These are phyloP conservation scores for Leptinotarsa tumamoca DNA, from an alignment of 2,888 invertebrate species.

Conservation along the genomic window DNA sequence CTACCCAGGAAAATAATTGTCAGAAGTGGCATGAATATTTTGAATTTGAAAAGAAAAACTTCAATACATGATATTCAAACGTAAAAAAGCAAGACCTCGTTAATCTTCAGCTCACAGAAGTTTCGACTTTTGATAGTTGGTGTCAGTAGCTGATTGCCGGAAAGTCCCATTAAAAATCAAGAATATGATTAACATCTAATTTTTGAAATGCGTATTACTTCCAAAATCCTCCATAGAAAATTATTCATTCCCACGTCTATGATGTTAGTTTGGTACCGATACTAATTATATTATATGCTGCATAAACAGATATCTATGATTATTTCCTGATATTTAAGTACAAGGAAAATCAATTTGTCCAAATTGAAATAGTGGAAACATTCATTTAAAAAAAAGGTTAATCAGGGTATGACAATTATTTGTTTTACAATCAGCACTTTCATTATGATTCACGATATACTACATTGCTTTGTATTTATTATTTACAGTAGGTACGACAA, in stretches of 20 bases:
- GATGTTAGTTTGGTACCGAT: not conserved
- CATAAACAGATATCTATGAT: not conserved
- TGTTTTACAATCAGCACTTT: conserved; percentile 18
- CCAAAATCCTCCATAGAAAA: no score
- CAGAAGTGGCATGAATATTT: no score
- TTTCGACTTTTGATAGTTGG: no score
- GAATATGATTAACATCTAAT: not conserved
- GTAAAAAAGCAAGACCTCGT: no score
- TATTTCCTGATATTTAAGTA: not conserved
- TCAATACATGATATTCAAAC: no score
- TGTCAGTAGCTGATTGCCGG: no score
- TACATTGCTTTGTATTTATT: conserved; percentile 6
- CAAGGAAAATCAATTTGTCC: conserved; percentile 5
- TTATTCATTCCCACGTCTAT: not conserved
- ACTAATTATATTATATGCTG: not conserved
- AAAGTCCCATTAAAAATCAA: no score
- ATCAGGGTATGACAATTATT: conserved; percentile 8
- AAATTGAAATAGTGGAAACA: not conserved
- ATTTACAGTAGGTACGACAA: conserved; percentile 7
- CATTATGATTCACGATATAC: conserved; percentile 5
- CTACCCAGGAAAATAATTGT: no score
- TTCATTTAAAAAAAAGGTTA: not conserved
- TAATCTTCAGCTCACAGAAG: no score
- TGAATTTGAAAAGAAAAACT: no score
- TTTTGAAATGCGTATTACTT: not conserved